Conservation (phyloP, 2,888 invertebrate genomes). For the Corythucha ciliata region DNA sequence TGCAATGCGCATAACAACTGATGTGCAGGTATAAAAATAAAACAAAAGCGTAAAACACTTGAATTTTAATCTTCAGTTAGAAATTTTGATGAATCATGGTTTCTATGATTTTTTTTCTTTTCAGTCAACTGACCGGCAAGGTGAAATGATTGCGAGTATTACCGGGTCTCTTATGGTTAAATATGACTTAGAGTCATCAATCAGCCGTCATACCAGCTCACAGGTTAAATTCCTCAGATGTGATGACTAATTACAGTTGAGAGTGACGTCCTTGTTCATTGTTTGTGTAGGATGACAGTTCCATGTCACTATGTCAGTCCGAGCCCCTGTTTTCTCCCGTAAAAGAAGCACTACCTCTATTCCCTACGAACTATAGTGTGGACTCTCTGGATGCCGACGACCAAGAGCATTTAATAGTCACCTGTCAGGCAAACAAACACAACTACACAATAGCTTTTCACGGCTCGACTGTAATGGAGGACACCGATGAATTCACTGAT, state of each 20-base stretch:
- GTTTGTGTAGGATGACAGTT: constrained; percentile 63
- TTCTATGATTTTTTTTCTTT: too few relatives aligned
- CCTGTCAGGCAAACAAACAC: constrained; percentile 80
- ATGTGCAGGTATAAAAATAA: constrained; percentile 43
- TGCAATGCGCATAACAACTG: constrained; percentile 51
- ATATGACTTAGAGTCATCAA: constrained; percentile 65
- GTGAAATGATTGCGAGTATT: constrained; percentile 74
- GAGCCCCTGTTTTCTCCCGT: constrained; percentile 84
- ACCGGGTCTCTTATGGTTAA: constrained; percentile 72
- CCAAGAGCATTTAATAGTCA: constrained; percentile 65
- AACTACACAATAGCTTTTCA: constrained; percentile 93
- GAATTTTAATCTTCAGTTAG: too few relatives aligned
- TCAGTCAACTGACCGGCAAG: constrained; percentile 63
- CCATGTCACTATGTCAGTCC: constrained; percentile 84
- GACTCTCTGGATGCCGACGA: constrained; percentile 84
- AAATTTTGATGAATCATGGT: constrained; percentile 44
- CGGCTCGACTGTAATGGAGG: constrained; percentile 51
- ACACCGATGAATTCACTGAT: constrained; percentile 26
- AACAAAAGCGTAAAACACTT: too few relatives aligned
- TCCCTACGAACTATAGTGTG: constrained; percentile 67
- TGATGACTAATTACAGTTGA: neutral
- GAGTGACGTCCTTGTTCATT: too few relatives aligned
- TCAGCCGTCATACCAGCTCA: constrained; percentile 65
- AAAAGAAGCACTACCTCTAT: constrained; percentile 63
- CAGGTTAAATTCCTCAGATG: constrained; percentile 50